These are phyloP conservation scores for Serrognathus titanus DNA, from an alignment of 2,888 invertebrate species.

Conservation along the genomic window DNA sequence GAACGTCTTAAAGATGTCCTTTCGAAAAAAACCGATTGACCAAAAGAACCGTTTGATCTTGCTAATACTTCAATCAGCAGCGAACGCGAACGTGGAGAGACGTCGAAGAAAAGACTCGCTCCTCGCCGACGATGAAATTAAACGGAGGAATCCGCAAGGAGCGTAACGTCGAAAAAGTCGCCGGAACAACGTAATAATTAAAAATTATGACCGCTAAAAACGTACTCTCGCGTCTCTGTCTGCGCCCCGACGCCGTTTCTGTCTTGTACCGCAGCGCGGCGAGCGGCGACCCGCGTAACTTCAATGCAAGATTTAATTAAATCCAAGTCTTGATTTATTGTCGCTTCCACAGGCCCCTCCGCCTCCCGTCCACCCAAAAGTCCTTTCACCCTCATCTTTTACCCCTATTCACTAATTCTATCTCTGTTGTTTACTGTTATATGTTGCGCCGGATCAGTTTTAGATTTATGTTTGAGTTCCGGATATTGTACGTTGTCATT, in stretches of 20 bases:
- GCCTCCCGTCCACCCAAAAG: constrained; percentile 21
- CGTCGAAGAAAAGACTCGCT: not conserved
- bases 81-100: not conserved
- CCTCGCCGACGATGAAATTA: not conserved
- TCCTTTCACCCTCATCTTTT: constrained; percentile 25
- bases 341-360: constrained; percentile 41
- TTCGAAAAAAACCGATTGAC: constrained; percentile 31
- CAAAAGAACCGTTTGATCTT: constrained; percentile 34
- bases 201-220: constrained; percentile 22
- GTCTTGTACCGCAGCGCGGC: constrained; percentile 47
- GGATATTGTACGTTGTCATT: constrained; percentile 14
- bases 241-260: constrained; percentile 15
- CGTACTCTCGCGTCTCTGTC: constrained; percentile 13
- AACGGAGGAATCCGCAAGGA: no score
- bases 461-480: constrained; percentile 25
- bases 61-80: constrained; percentile 22
- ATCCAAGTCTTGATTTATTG: constrained; percentile 56
- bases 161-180: constrained; percentile 1
- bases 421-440: constrained; percentile 33
- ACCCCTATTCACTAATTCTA: constrained; percentile 24
- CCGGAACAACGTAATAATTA: constrained; percentile 15
- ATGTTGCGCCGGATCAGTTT: constrained; percentile 29
- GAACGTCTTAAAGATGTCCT: constrained; percentile 26
- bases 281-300: constrained; percentile 52
- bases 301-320: constrained; percentile 57